Percentiles rank a stretch among this genome's conserved stretches.
Conservation (phyloP, 1,140 invertebrate species). For the Pseudomyrmex gracilis region DNA sequence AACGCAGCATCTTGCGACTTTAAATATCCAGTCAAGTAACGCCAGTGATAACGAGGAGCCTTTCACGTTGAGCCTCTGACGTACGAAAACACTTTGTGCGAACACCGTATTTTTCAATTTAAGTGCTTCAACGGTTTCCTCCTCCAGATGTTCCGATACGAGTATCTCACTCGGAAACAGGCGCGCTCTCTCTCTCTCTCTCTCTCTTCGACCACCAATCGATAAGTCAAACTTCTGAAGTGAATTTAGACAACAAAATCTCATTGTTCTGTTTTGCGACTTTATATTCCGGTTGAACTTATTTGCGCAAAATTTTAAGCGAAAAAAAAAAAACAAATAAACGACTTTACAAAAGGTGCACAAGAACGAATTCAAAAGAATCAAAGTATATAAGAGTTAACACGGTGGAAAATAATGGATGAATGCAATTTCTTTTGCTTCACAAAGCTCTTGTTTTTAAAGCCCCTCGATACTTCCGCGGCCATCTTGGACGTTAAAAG, state of each 20-base stretch:
- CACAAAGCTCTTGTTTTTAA: too few relatives aligned
- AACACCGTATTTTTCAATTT: slow-evolving; percentile 57
- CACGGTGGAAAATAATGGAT: too few relatives aligned
- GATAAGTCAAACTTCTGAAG: not conserved
- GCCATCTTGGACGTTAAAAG: too few relatives aligned
- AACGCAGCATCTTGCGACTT: slow-evolving; percentile 42
- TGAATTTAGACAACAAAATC: slow-evolving; percentile 6
- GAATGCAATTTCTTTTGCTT: too few relatives aligned
- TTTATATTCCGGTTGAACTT: not conserved
- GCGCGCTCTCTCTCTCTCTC: too few relatives aligned
- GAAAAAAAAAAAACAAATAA: too few relatives aligned
- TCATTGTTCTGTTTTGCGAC: not conserved
- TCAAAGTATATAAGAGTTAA: too few relatives aligned
- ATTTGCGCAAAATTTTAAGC: not conserved
- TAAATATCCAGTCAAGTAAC: slow-evolving; percentile 54
- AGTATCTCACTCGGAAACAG: not conserved
- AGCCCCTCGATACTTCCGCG: too few relatives aligned
- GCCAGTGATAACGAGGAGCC: slow-evolving; percentile 52
- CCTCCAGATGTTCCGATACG: slow-evolving; percentile 30
- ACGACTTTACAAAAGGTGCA: too few relatives aligned
- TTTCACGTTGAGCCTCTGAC: slow-evolving; percentile 54
- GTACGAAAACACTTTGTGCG: slow-evolving; percentile 59
- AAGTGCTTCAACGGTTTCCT: slow-evolving; percentile 38
- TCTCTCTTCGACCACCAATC: not conserved
- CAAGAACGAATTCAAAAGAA: too few relatives aligned